Evolutionary conservation across 2,888 invertebrate genomes (phyloP), one percentile per base, ranked within the genome.

Genomic region (Eristalis arbustorum): DNA sequence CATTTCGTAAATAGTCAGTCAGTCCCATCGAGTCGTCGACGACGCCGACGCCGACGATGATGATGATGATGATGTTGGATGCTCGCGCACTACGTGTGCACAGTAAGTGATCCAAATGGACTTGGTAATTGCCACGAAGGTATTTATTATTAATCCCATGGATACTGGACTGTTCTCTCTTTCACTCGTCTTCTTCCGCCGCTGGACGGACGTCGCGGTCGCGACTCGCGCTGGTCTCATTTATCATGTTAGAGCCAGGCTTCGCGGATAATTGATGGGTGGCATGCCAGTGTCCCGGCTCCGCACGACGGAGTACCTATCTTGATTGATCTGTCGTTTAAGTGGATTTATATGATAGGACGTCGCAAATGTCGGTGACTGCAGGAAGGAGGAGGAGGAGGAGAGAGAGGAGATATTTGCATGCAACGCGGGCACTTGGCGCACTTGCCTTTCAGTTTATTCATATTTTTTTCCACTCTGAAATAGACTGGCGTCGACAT

Each of bases 251-350:
- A 75, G 40, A 78, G 69, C 63, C 67, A 82, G 69, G 77, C 56
- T 74, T 85, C 73, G 40, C 63, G 66, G 61, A 79, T 83, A 79
- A 83, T 87, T 83, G 74, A 87, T 87, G 83, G 75, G n/a, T 78
- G 71, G 49, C 77, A 87, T 82, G 77, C 66, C 25, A 49, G 34
- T 28, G 25, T 28, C 25, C 25, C 23, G 59, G 25, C 59, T 59
- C 23, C 59, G 59, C 49, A 59, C 59, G 59, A 59, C 59, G 59
- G 14, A 59, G 59, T 66, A 59, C 49, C 40, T 78, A 79, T 83
- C 87, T 82, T 87, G 87, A 87, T 83, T 87, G 87, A 87, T 87
- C 83, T 79, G 87, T 87, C 83, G 87, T 83, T 87, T 87, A 83
- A 87, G 75, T 87, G 83, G 75, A 79, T 79, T 87, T 75, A 75